A percentile compares a stretch with the other conserved stretches of the same genome.
phyloP scores from a whole-genome alignment of 1,140 invertebrate species.

The Rhynchophorus ferrugineus region DNA sequence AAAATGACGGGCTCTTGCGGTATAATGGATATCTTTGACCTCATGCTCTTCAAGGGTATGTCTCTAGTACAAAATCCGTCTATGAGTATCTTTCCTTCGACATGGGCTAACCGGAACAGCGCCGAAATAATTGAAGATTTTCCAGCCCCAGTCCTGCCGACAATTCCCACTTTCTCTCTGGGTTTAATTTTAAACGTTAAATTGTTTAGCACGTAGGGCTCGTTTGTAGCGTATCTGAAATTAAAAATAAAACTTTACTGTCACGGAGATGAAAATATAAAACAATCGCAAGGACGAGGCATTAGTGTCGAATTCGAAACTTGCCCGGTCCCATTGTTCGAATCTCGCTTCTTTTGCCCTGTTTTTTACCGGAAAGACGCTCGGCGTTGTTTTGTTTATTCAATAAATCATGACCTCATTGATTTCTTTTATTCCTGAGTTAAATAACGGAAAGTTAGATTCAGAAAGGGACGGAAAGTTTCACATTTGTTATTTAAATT shows the following conservation, averaged over 20 bases:
- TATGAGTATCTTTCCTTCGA: constrained; percentile 54
- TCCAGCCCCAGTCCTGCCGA: constrained; percentile 67
- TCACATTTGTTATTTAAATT: too few species aligned
- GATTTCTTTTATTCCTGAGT: too few species aligned
- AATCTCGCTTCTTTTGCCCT: too few species aligned
- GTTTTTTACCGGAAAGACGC: too few species aligned
- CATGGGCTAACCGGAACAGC: constrained; percentile 61
- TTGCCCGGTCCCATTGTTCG: too few species aligned
- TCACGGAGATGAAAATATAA: too few species aligned
- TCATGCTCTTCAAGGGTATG: constrained; percentile 50
- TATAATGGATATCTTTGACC: constrained; percentile 60
- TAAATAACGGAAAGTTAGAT: too few species aligned
- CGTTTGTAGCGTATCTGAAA: constrained; percentile 45
- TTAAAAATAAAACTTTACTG: constrained; percentile 54
- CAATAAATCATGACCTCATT: too few species aligned
- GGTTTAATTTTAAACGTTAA: constrained; percentile 48
- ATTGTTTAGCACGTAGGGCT: constrained; percentile 47
- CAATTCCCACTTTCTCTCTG: constrained; percentile 63
- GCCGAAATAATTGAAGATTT: constrained; percentile 67
- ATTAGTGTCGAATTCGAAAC: too few species aligned
- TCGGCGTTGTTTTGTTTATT: too few species aligned
- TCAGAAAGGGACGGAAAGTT: too few species aligned
- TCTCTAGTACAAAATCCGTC: constrained; percentile 49
- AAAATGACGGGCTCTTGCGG: constrained; percentile 65
- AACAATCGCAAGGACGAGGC: too few species aligned